phyloP scores from a whole-genome alignment of 2,113 vertebrate species.

The Bubo scandiacus region DNA sequence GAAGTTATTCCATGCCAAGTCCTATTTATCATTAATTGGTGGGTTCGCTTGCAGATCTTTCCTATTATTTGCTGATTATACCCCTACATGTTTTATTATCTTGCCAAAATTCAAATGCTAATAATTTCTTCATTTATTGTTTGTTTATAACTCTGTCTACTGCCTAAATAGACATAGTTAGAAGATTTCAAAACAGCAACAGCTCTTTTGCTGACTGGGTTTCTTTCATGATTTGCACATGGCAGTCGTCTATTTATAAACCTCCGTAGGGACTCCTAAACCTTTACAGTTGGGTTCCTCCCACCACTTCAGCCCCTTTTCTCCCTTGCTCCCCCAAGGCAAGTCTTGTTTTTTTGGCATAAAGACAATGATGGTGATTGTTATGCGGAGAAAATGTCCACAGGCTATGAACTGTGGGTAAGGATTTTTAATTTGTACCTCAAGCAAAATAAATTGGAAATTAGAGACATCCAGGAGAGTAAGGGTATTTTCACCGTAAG shows the following conservation, averaged over 20 bases:
- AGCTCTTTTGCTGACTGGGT: constrained; percentile 44
- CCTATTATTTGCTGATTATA: constrained; percentile 74
- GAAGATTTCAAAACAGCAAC: constrained; percentile 62
- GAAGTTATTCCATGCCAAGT: constrained; percentile 57
- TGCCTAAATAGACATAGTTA: constrained; percentile 38
- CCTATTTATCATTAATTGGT: constrained; percentile 74
- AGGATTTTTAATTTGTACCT: constrained; percentile 57
- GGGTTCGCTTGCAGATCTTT: constrained; percentile 68
- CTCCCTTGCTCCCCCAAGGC: constrained; percentile 1
- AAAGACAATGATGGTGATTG: constrained; percentile 30
- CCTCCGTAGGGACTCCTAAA: constrained; percentile 49
- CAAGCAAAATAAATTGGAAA: constrained; percentile 33
- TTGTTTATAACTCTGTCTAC: constrained; percentile 68
- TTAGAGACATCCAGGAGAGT: not conserved
- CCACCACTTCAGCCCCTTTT: constrained; percentile 36
- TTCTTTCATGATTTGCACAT: constrained; percentile 60
- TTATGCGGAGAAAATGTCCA: constrained; percentile 11
- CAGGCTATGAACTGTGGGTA: constrained; percentile 29
- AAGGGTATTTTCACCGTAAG: not conserved
- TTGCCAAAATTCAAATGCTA: constrained; percentile 74
- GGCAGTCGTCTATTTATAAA: constrained; percentile 58
- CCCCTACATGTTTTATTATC: constrained; percentile 68
- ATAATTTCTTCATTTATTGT: constrained; percentile 74
- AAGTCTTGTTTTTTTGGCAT: constrained; percentile 33
- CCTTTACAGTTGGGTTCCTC: constrained; percentile 43